Conservation (phyloP, 2,888 invertebrate species). For the Eupithecia centaureata region DNA sequence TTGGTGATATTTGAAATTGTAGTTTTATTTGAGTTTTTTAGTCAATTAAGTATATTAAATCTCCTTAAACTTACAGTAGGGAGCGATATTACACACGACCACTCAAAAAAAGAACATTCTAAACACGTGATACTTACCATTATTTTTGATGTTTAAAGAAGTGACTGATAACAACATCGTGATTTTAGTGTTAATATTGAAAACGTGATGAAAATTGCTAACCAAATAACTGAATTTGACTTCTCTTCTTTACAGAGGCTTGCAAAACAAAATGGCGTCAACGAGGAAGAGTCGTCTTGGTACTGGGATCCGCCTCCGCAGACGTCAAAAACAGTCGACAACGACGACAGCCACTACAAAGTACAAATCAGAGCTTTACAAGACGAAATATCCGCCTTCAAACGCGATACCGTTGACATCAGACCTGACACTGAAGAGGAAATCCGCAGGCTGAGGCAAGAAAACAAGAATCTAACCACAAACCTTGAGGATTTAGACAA, state of each 20-base stretch:
- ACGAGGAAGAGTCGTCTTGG: slow-evolving; percentile 80
- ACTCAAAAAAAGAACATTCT: neutral
- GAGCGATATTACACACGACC: too few species aligned
- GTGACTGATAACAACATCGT: neutral
- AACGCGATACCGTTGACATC: slow-evolving; percentile 57
- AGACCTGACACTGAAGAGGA: slow-evolving; percentile 66
- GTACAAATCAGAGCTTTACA: slow-evolving; percentile 69
- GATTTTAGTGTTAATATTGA: neutral
- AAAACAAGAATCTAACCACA: slow-evolving; percentile 82
- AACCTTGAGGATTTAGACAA: slow-evolving; percentile 89
- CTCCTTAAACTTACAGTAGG: neutral
- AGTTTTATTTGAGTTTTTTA: neutral
- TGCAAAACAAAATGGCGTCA: slow-evolving; percentile 72
- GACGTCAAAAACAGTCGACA: slow-evolving; percentile 50
- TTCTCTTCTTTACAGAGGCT: slow-evolving; percentile 72
- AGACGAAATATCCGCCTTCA: slow-evolving; percentile 73
- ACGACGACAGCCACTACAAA: slow-evolving; percentile 62
- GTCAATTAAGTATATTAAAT: neutral
- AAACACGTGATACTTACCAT: neutral
- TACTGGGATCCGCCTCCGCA: slow-evolving; percentile 80
- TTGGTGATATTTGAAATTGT: neutral
- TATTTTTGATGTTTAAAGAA: neutral
- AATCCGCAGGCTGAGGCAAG: slow-evolving; percentile 79
- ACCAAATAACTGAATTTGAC: slow-evolving; percentile 1
- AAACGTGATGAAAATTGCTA: neutral